Base-by-base conservation (phyloP, 2,113 vertebrate genomes). In the Coptodon rendalli region DNA sequence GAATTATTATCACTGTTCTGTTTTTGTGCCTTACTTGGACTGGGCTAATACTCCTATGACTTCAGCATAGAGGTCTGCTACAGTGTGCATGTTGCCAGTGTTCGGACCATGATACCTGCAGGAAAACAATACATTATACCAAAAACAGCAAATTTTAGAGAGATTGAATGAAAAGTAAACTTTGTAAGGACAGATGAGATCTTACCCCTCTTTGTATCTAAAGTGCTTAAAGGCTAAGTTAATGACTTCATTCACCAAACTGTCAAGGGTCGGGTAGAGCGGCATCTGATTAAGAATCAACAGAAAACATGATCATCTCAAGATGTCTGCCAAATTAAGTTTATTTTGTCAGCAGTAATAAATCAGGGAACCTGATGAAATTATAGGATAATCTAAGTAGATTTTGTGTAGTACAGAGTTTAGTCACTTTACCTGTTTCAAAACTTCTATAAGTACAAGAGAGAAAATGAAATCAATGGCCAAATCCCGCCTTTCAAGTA, bases 391-490 rank as follows among this genome's bases (percentile, higher is more conserved):
- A 17, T 1, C 1, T 12, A 11, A 54, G 17, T 5, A 52, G 79
- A 27, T 27, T 36, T 81, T 86, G n/a, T 38, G 8, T 8, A 24
- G 14, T 3, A 31, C 16, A 83, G 4, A 27, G 10, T 83, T 81
- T 13, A 38, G 52, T 61, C 94, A 24, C 82, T 38, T 88, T 96
- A 99, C 98, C 98, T 99, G 98, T 96, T 99, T 99, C 93, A 99
- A 97, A 95, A 99, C 97, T 95, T 99, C 98, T 96, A 99, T 98
- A 90, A 99, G 97, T 31, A 99, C 97, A 95, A 99, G 97, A 89
- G 98, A 99, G 96, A 99, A 99, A 95, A 99, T 99, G 95, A 99
- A 99, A 96, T 99, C 98, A 88, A 99, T 98, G 87, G 98, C 98
- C 89, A 99, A 96, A 96, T 99, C 98, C 92, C 98, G 97, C 95